Evolutionary conservation across 2,888 invertebrate genomes (phyloP).

Genomic region (Drosophila imparisetae): DNA sequence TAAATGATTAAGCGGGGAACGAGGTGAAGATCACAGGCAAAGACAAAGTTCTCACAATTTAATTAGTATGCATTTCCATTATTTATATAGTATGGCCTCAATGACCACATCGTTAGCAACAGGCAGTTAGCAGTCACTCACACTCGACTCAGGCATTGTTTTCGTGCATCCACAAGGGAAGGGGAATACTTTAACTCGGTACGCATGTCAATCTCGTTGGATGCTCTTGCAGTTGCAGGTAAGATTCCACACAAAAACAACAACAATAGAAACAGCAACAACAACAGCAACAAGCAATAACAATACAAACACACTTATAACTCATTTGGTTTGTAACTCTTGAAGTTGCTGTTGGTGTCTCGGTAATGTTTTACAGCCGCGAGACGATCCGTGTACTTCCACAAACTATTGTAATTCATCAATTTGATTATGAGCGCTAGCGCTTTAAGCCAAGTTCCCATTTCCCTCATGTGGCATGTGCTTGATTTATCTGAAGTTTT

Average conservation of each 20-base stretch:
- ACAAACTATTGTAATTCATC: slow-evolving; percentile 79
- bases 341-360: slow-evolving; percentile 36
- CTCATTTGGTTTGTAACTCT: slow-evolving; percentile 65
- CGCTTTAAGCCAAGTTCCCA: slow-evolving; percentile 37
- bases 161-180: slow-evolving; percentile 16
- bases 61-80: slow-evolving; percentile 75
- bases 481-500: slow-evolving; percentile 69
- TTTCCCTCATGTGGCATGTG: slow-evolving; percentile 65
- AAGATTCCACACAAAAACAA: slow-evolving; percentile 21
- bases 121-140: slow-evolving; percentile 27
- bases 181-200: slow-evolving; percentile 2
- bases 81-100: slow-evolving; percentile 62
- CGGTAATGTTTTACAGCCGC: slow-evolving; percentile 62
- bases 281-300: slow-evolving; percentile 10
- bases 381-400: slow-evolving; percentile 56
- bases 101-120: slow-evolving; percentile 58
- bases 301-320: slow-evolving; percentile 37
- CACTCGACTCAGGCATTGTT: slow-evolving; percentile 53
- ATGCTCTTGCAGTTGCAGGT: slow-evolving; percentile 48
- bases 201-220: slow-evolving; percentile 60
- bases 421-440: slow-evolving; percentile 74
- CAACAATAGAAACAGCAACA: not conserved
- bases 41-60: slow-evolving; percentile 70
- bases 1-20: slow-evolving; percentile 55
- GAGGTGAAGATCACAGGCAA: slow-evolving; percentile 20